phyloP scores from a whole-genome alignment of 2,797 vertebrate genomes.

The Antrozous pallidus region DNA sequence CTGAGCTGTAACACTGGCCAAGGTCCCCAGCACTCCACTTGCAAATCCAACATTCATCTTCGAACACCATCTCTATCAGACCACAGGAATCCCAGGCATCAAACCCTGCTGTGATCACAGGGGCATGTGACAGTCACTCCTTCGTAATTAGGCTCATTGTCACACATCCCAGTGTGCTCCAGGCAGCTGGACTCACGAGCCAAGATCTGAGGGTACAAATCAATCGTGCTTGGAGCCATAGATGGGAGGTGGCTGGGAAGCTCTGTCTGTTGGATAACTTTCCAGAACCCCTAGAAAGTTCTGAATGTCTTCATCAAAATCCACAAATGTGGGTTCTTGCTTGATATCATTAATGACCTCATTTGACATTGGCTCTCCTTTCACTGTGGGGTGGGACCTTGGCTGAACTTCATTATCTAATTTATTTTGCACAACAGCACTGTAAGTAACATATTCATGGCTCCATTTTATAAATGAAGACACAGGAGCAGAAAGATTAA shows the following conservation, averaged over 20 bases:
- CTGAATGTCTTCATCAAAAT: background rate
- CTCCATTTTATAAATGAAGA: background rate
- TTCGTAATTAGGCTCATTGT: background rate
- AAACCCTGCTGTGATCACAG: background rate
- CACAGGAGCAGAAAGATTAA: background rate
- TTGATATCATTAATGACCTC: background rate
- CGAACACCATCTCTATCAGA: background rate
- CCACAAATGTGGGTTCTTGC: background rate
- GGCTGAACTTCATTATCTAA: background rate
- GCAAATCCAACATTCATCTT: background rate
- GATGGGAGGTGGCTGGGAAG: rapidly evolving
- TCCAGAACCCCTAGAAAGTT: background rate
- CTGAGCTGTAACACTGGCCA: background rate
- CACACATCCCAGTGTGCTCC: background rate
- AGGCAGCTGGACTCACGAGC: background rate
- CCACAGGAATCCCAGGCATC: background rate
- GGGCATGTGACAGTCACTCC: background rate
- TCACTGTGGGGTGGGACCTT: background rate
- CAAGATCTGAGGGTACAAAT: background rate
- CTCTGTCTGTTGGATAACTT: background rate
- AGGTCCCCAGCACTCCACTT: background rate
- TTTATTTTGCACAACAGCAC: background rate
- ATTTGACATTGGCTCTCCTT: background rate
- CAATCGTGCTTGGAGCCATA: background rate
- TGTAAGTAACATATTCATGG: background rate